phyloP scores from a whole-genome alignment of 2,113 vertebrate species.

The Tupaia chinensis region DNA sequence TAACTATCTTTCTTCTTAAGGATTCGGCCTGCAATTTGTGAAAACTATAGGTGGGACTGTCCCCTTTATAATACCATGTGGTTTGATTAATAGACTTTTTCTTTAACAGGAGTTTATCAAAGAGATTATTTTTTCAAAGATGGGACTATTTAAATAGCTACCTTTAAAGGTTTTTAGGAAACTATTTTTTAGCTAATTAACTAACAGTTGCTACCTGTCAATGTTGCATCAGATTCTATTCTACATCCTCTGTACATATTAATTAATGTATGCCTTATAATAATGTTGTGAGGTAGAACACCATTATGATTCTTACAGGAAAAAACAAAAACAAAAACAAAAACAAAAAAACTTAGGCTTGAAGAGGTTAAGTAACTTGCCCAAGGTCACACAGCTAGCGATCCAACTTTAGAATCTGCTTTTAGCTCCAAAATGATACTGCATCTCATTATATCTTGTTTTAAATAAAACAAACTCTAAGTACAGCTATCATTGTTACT shows the following conservation, averaged over 20 bases:
- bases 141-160: not conserved
- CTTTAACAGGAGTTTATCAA: not conserved
- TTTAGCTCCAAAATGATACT: slow-evolving; percentile 27
- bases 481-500: not conserved
- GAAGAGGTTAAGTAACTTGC: not conserved
- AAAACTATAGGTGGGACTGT: not conserved
- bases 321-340: not conserved
- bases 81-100: not conserved
- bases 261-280: slow-evolving; percentile 27
- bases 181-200: slow-evolving; percentile 35
- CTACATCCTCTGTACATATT: not conserved
- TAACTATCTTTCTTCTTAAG: not conserved
- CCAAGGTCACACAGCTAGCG: not conserved
- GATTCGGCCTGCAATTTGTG: not conserved
- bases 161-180: slow-evolving; percentile 21
- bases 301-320: not conserved
- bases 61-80: not conserved
- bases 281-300: not conserved
- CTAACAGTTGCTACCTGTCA: not conserved
- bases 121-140: not conserved
- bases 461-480: slow-evolving; percentile 5
- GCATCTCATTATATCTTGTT: not conserved
- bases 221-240: not conserved
- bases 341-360: not conserved
- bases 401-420: not conserved